A percentile compares a stretch with the other conserved stretches of the same genome.
phyloP scores from a whole-genome alignment of 2,888 invertebrate species.

The Lycocerus yunnanus region DNA sequence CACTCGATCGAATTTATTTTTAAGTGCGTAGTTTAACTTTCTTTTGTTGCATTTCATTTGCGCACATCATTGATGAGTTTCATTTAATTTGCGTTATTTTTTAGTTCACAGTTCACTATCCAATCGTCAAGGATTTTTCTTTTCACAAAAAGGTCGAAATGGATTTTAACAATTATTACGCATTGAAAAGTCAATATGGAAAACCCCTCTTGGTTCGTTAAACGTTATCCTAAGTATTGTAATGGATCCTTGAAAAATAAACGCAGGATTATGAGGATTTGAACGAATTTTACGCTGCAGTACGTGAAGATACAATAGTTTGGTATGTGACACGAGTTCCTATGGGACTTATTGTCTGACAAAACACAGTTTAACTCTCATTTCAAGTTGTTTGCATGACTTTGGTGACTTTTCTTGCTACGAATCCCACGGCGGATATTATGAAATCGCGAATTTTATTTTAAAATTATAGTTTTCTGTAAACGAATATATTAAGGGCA shows the following conservation, averaged over 20 bases:
- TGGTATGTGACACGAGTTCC: neutral
- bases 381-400: neutral
- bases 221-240: neutral
- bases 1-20: constrained; percentile 12
- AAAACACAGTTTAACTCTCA: neutral
- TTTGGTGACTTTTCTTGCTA: neutral
- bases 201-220: neutral
- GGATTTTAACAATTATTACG: neutral
- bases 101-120: neutral
- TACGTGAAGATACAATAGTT: neutral
- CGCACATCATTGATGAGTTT: neutral
- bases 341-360: neutral
- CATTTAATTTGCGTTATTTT: neutral
- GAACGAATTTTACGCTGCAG: neutral
- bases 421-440: neutral
- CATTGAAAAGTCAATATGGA: neutral
- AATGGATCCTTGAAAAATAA: neutral
- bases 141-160: neutral
- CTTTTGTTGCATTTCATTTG: constrained; percentile 1
- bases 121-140: neutral
- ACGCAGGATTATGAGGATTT: neutral
- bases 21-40: constrained; percentile 11
- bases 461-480: neutral
- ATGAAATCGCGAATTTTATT: neutral
- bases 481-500: neutral